phyloP scores from a whole-genome alignment of 2,113 vertebrate species.

The Pterocles orientalis region DNA sequence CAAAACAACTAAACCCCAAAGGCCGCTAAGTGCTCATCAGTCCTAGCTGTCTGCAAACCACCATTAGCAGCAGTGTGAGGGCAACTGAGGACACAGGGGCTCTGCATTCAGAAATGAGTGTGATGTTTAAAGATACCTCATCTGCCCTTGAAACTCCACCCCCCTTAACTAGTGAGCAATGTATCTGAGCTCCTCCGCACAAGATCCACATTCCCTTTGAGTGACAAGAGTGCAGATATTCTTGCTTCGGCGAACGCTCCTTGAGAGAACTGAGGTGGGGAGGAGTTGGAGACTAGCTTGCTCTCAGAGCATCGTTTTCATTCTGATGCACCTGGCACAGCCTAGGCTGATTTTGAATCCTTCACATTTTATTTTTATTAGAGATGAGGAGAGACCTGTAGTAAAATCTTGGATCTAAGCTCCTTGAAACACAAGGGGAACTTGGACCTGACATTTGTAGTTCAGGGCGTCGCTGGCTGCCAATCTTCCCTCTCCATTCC shows the following conservation, averaged over 20 bases:
- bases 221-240: constrained; percentile 42
- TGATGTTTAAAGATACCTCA: constrained; percentile 30
- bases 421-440: not conserved
- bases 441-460: not conserved
- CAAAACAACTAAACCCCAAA: not conserved
- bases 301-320: not conserved
- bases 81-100: constrained; percentile 20
- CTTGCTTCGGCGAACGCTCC: constrained; percentile 34
- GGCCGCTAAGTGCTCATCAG: not conserved
- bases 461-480: not conserved
- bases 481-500: not conserved
- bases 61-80: not conserved
- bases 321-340: constrained; percentile 1
- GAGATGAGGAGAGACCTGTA: not conserved
- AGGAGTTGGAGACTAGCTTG: constrained; percentile 20
- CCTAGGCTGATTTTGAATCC: not conserved
- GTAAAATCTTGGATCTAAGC: not conserved
- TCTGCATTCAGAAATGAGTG: not conserved
- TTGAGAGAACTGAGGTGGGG: constrained; percentile 26
- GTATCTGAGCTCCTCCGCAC: constrained; percentile 40
- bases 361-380: constrained; percentile 1
- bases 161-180: not conserved
- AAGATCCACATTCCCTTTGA: not conserved
- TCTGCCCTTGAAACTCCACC: constrained; percentile 36
- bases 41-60: not conserved